Conservation (phyloP, 2,888 invertebrate genomes). For the Rhingia rostrata region DNA sequence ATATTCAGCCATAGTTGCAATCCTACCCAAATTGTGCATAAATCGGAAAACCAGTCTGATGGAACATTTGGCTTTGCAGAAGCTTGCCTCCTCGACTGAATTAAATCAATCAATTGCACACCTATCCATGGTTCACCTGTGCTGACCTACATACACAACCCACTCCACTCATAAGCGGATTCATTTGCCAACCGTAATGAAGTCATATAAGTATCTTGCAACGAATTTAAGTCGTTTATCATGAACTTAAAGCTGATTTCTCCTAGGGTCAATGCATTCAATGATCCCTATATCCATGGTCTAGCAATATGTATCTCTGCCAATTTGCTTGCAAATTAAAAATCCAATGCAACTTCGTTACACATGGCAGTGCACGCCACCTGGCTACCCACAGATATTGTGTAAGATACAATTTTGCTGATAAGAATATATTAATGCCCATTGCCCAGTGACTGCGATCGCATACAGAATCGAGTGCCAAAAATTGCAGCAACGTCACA, state of each 20-base stretch:
- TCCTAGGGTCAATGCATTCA: conserved; percentile 35
- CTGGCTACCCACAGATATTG: conserved; percentile 44
- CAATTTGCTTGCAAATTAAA: conserved; percentile 22
- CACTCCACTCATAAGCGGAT: background rate
- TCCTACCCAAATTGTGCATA: too few species aligned
- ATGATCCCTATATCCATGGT: background rate
- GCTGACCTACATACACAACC: conserved; percentile 24
- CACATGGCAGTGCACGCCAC: conserved; percentile 15
- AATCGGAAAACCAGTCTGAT: too few species aligned
- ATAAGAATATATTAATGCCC: conserved; percentile 38
- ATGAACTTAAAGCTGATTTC: conserved; percentile 14
- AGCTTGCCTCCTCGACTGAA: background rate
- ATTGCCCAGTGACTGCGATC: conserved; percentile 13
- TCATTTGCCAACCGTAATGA: background rate
- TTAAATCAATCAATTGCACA: conserved; percentile 1
- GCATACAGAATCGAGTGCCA: conserved; percentile 36
- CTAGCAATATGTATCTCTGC: background rate
- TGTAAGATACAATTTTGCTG: conserved; percentile 42
- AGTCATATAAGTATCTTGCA: background rate
- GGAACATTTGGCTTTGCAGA: too few species aligned
- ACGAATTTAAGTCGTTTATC: conserved; percentile 19
- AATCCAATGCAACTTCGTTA: conserved; percentile 1
- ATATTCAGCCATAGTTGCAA: too few species aligned
- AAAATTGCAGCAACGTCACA: conserved; percentile 57
- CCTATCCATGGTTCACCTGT: conserved; percentile 5